These are phyloP conservation scores for Helarctos malayanus DNA, from an alignment of 2,797 vertebrate species.

Conservation along the genomic window DNA sequence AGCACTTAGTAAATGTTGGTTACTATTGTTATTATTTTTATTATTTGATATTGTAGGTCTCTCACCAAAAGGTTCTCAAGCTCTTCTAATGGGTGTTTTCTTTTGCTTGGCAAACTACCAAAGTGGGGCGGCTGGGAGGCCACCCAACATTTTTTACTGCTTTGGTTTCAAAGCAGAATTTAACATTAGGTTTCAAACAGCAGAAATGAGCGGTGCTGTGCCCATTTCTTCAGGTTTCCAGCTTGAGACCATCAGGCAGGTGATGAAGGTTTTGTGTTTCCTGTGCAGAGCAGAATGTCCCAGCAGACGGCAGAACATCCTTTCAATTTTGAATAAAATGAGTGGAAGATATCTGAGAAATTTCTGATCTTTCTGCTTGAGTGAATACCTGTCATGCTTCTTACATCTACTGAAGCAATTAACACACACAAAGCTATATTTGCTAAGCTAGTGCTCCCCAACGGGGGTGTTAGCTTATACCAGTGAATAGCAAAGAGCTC, in stretches of 20 bases:
- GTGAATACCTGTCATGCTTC: conserved; percentile 86
- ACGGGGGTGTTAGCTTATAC: conserved; percentile 79
- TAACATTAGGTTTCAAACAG: conserved; percentile 43
- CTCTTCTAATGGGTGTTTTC: conserved; percentile 10
- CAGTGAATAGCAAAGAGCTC: conserved; percentile 83
- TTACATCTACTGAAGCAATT: conserved; percentile 86
- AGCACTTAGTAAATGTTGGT: neutral
- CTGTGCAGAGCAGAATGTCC: conserved; percentile 64
- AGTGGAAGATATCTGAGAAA: conserved; percentile 81
- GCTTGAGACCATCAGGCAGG: conserved; percentile 39
- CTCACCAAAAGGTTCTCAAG: conserved; percentile 22
- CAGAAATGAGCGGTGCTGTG: neutral
- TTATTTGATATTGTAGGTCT: neutral
- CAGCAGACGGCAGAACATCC: conserved; percentile 71
- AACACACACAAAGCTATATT: conserved; percentile 87
- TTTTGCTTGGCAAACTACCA: conserved; percentile 50
- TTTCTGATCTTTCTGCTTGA: conserved; percentile 86
- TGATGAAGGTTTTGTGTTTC: conserved; percentile 71
- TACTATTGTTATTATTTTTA: neutral
- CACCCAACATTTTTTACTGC: conserved; percentile 29
- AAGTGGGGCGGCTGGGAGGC: neutral
- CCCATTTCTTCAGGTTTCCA: conserved; percentile 60
- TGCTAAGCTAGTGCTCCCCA: conserved; percentile 84
- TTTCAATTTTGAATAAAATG: conserved; percentile 85
- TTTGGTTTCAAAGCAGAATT: conserved; percentile 56